Percentiles rank a stretch among this genome's conserved stretches.
These are phyloP conservation scores for Pygoscelis antarcticus DNA, from an alignment of 2,113 vertebrate species.

Conservation along the genomic window DNA sequence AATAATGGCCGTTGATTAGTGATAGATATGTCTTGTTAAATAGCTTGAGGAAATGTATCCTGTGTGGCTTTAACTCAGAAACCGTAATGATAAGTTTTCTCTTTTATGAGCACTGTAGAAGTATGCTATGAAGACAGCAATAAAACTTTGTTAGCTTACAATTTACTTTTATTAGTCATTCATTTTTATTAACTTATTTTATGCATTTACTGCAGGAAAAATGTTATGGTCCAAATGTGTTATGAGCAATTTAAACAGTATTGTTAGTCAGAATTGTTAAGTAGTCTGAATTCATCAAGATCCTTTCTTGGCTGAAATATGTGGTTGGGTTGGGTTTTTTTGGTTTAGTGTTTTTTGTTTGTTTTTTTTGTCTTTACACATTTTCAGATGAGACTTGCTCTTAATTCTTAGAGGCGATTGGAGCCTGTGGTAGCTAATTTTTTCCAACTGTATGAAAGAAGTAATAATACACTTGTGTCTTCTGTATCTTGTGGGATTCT, in stretches of 20 bases:
- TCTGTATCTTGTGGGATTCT: not conserved
- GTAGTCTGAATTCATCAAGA: not conserved
- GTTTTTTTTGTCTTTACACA: not conserved
- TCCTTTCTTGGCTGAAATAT: not conserved
- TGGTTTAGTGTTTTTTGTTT: not conserved
- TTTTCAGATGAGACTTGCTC: not conserved
- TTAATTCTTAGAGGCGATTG: not conserved
- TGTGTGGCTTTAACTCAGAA: not conserved
- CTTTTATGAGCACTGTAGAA: not conserved
- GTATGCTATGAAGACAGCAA: not conserved
- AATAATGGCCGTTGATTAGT: not conserved
- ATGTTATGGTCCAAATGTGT: not conserved
- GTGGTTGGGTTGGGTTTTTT: not conserved
- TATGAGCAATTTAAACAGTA: not conserved
- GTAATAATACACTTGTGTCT: not conserved
- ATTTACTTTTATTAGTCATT: not conserved
- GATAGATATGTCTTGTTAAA: not conserved
- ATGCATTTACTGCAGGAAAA: not conserved
- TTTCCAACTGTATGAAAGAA: not conserved
- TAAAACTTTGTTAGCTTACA: not conserved
- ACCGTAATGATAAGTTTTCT: not conserved
- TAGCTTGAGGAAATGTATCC: not conserved
- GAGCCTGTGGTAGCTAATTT: not conserved
- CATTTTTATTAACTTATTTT: slow-evolving; percentile 6
- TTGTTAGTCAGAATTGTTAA: not conserved